Evolutionary conservation across 2,888 invertebrate species (phyloP), one percentile per base, ranked within the genome.

Genomic region (Hyles lineata): DNA sequence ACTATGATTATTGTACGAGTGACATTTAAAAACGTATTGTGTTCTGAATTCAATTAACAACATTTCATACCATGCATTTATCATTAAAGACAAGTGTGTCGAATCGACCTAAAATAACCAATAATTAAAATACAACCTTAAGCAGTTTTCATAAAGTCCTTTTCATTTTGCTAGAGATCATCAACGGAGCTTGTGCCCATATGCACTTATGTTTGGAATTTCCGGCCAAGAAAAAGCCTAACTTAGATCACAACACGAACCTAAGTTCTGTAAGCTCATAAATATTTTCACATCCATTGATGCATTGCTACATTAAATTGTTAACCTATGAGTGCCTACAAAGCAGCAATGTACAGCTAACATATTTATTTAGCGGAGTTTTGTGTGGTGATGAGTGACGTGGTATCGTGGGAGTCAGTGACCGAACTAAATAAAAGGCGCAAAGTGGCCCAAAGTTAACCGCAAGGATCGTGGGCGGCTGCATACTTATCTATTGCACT

Each of bases 171-270:
- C 17, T 55, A 19, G 17, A 67, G 4, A 7, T 17, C 23, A 6
- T 50, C 23, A 50, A 67, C 50, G 43, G 29, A 71, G 50, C 62
- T 25, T n/a, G 62, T 32, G 29, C 29, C 58, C 32, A 70, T 59
- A 21, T 29, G 61, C 71, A 25, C 61, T n/a, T 32, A 50, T 52
- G 71, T 71, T 61, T 62, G 71, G 71, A 55, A 62, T 67, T 67
- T 67, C 67, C 67, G 67, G 67, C 67, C 43, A 43, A 67, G 21
- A 67, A 67, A 67, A 67, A 23, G 67, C 67, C 67, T 67, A 67
- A 67, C 43, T 67, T 67, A 23, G 67, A 23, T 50, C 43, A 50
- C 23, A 23, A 17, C 23, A 23, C 23, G 21, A 5, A 17, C 67
- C 23, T 23, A 50, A 50, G 43, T 23, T 67, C 25, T 67, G 23